Base-by-base conservation (phyloP, 2,888 invertebrate genomes). In the Caradrina clavipalpis region DNA sequence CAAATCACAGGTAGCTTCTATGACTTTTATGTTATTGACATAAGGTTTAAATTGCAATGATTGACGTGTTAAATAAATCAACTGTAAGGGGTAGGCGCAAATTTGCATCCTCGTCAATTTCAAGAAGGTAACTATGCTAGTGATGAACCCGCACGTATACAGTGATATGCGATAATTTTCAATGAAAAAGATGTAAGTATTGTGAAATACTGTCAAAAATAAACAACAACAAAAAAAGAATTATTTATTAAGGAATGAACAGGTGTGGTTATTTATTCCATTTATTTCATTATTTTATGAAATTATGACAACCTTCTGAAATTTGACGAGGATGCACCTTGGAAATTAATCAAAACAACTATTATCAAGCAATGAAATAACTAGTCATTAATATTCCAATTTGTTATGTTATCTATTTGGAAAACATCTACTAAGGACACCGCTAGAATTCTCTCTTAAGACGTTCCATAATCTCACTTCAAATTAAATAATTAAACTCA, bases 331-430 rank as follows among this genome's bases (percentile, higher is more conserved):
- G 39, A 39, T 39, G 13, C 0, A 13, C 11, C 39, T 10, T 39
- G 39, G 1, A 39, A 39, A 13, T 39, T 8, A 13, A 11, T 45
- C 17, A 17, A 45, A 45, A 45, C 6, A 45, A 45, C 17, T 45
- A 39, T 17, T 26, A 0, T 49, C 19, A 31, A 19, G 11, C 42
- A 22, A 64, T 65, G 31, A 53, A 42, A 35, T 26, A 22, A 49
- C 47, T 65, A 55, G 49, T 74, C 26, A 55, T 31, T 65, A 17
- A 17, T 21, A 21, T 62, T 62, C 6, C 5, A 31, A 67, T 45
- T 68, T 68, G 8, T 45, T 17, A 26, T 54, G 26, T 11, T 6
- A 35, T 17, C 5, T 22, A 4, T n/a, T n/a, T 7, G 66, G n/a
- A 71, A 15, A n/a, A 3, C 13, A 3, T 42, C 15, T 42, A 42